phyloP scores from a whole-genome alignment of 2,888 invertebrate genomes.

The Pasiphila rectangulata region DNA sequence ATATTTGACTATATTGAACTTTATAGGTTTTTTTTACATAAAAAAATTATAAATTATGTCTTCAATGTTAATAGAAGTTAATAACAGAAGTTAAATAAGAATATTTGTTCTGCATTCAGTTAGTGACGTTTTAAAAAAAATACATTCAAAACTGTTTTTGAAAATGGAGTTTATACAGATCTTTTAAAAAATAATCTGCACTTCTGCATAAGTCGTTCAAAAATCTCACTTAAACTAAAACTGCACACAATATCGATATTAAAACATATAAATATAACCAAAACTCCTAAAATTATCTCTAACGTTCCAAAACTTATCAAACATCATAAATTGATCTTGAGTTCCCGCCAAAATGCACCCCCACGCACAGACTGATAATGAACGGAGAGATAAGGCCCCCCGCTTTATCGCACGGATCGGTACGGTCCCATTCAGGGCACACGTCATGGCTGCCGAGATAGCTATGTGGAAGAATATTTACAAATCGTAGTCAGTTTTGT shows the following conservation, averaged over 20 bases:
- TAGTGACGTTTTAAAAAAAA: too few species aligned
- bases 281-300: background rate
- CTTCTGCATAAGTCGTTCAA: too few species aligned
- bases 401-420: slow-evolving; percentile 54
- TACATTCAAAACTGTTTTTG: too few species aligned
- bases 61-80: too few species aligned
- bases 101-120: too few species aligned
- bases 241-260: background rate
- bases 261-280: background rate
- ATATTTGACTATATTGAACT: too few species aligned
- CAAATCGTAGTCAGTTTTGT: slow-evolving; percentile 6
- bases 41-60: too few species aligned
- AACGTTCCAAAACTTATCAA: slow-evolving; percentile 12
- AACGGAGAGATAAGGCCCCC: slow-evolving; percentile 60
- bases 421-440: slow-evolving; percentile 48
- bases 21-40: too few species aligned
- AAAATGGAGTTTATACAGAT: too few species aligned
- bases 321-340: slow-evolving; percentile 25
- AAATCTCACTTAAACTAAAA: too few species aligned
- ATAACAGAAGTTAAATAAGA: too few species aligned
- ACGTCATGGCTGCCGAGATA: slow-evolving; percentile 42
- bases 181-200: too few species aligned
- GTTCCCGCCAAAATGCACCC: slow-evolving; percentile 32
- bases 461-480: slow-evolving; percentile 14
- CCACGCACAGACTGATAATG: slow-evolving; percentile 58